phyloP scores from a whole-genome alignment of 1,140 invertebrate species.

The Drosophila setifemur region DNA sequence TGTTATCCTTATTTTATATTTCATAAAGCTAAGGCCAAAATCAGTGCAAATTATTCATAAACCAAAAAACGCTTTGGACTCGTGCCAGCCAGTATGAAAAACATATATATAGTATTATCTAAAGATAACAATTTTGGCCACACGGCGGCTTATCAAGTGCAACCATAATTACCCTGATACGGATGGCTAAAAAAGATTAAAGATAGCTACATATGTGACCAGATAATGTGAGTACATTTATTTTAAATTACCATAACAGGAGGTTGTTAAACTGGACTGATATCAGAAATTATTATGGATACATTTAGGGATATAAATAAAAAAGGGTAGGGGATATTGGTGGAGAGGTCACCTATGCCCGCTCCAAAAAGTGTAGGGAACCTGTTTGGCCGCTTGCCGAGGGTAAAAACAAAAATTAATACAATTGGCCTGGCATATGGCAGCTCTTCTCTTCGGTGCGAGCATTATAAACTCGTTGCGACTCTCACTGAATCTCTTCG shows the following conservation, averaged over 20 bases:
- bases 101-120: too few relatives aligned
- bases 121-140: conserved; percentile 11
- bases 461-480: conserved; percentile 10
- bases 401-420: background rate
- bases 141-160: background rate
- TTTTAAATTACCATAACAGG: too few relatives aligned
- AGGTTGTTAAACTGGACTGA: background rate
- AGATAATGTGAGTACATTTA: too few relatives aligned
- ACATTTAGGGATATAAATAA: background rate
- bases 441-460: conserved; percentile 11
- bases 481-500: conserved; percentile 20
- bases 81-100: background rate
- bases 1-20: conserved; percentile 1
- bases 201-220: background rate
- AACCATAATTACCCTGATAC: conserved; percentile 7
- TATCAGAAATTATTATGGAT: too few relatives aligned
- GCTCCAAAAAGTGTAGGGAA: conserved; percentile 3
- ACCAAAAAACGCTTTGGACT: background rate
- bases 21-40: conserved; percentile 1
- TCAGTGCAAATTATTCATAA: background rate
- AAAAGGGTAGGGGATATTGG: background rate
- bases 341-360: background rate
- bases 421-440: conserved; percentile 23
- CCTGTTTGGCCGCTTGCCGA: conserved; percentile 7
- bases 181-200: conserved; percentile 1